Evolutionary conservation across 2,888 invertebrate genomes (phyloP), one percentile per base, ranked within the genome.

Genomic region (Amaurobius ferox): DNA sequence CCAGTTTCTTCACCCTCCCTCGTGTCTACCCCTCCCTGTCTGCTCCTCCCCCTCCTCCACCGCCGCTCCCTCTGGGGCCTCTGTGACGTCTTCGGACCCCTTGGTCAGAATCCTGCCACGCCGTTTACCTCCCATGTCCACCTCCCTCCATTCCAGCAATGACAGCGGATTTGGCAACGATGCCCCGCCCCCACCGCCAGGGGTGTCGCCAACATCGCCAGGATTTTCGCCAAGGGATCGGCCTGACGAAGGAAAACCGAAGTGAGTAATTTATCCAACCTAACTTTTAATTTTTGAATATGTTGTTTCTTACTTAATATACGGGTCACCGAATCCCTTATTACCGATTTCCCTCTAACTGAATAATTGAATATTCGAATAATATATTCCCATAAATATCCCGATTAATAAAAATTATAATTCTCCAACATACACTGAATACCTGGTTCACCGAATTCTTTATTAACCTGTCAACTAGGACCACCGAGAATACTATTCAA

Each of bases 131-230:
- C 79, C 79, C 76, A 77, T 87, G 40, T 87, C 88, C 28, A 76
- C 88, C 23, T 89, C 89, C 79, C 93, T 97, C 89, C 96, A 97
- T 91, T 96, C 96, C 92, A 96, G 96, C 91, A 97, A 97, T 91
- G 97, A 97, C 92, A 96, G 96, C 89, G 97, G 97, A 19, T 97
- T 97, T 91, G 96, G 96, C 90, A 96, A 97, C 91, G 97, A 97
- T 70, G 79, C 44, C 5, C 61, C 83, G n/a, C 71, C 83, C 11
- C 62, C 68, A 67, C 26, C 62, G 30, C 30, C 72, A 19, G 74
- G 79, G 55, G 96, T 97, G 92, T 81, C 80, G 23, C 79, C 79
- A 26, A 79, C 79, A 5, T 79, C 79, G 28, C 48, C 67, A 81
- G 74, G 74, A 74, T 68, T 74, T 62, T 76, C 70, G 70, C 81